Evolutionary conservation across 2,113 vertebrate species (phyloP).

Genomic region (Manacus vitellinus): DNA sequence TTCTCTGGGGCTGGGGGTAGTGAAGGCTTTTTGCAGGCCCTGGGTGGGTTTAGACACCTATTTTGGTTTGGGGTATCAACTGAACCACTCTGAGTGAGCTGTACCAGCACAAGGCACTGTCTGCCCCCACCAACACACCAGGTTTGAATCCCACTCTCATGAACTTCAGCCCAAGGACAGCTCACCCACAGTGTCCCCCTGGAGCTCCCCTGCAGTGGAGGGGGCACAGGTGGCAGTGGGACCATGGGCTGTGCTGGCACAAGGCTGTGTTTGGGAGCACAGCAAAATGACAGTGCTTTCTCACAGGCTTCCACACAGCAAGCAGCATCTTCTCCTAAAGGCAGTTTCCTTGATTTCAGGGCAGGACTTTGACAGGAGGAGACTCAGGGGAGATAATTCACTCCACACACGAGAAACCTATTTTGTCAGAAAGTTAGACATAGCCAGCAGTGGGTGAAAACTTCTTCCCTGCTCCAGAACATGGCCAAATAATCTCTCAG

Average conservation of each 20-base stretch:
- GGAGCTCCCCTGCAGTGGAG: rapidly evolving
- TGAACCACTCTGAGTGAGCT: rapidly evolving
- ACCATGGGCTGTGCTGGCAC: not conserved
- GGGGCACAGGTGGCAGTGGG: not conserved
- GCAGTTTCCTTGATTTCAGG: not conserved
- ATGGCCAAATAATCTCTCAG: not conserved
- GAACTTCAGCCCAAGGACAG: not conserved
- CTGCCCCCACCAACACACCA: rapidly evolving
- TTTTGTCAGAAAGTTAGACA: not conserved
- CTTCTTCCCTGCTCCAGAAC: not conserved
- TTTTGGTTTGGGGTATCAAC: not conserved
- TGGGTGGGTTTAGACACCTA: not conserved
- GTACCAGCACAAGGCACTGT: rapidly evolving
- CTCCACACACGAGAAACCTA: not conserved
- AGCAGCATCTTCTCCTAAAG: not conserved
- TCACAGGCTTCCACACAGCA: rapidly evolving
- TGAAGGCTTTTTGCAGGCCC: not conserved
- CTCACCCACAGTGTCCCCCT: rapidly evolving
- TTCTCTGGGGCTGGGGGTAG: not conserved
- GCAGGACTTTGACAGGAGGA: not conserved
- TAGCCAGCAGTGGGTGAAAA: not conserved
- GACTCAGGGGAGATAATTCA: not conserved
- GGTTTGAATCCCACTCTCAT: rapidly evolving
- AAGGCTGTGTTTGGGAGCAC: not conserved
- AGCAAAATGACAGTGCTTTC: not conserved